phyloP scores from a whole-genome alignment of 2,888 invertebrate species.

The Drosophila basisetae region DNA sequence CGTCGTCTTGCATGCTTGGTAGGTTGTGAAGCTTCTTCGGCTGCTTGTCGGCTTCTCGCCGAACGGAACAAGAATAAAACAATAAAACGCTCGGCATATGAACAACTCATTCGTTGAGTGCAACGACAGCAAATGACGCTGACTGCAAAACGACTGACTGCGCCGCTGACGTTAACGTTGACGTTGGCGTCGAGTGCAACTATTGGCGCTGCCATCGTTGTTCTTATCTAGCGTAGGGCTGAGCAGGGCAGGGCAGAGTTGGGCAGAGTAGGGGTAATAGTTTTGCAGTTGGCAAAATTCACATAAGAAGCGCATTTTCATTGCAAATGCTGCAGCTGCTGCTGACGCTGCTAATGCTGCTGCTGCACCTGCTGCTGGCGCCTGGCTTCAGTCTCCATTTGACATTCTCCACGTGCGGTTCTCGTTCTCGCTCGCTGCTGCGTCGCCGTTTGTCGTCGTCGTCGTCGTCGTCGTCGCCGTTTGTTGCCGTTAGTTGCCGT shows the following conservation, averaged over 20 bases:
- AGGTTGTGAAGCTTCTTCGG: conserved; percentile 29
- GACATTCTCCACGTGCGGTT: conserved; percentile 85
- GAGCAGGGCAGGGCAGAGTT: background rate
- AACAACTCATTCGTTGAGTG: conserved; percentile 54
- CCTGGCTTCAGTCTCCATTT: conserved; percentile 85
- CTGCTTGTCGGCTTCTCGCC: conserved; percentile 31
- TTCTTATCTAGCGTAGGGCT: conserved; percentile 32
- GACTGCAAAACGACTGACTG: conserved; percentile 48
- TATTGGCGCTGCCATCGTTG: conserved; percentile 60
- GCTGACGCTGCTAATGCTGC: conserved; percentile 12
- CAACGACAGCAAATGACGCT: conserved; percentile 61
- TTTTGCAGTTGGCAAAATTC: conserved; percentile 56
- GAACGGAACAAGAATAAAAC: conserved; percentile 57
- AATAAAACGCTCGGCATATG: conserved; percentile 11
- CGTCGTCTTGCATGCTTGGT: conserved; percentile 12
- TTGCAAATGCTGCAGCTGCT: conserved; percentile 60
- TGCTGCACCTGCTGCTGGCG: conserved; percentile 49
- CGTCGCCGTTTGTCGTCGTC: conserved; percentile 35
- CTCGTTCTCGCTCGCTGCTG: conserved; percentile 62
- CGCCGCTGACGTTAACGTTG: conserved; percentile 45
- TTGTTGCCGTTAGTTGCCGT: conserved; percentile 28
- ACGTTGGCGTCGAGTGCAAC: conserved; percentile 75
- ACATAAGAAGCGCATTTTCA: conserved; percentile 77
- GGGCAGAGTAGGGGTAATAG: conserved; percentile 13
- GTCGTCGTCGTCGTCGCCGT: conserved; percentile 51